A percentile compares a stretch with the other conserved stretches of the same genome.
Conservation (phyloP, 2,888 invertebrate genomes). For the Mythimna ferrago region DNA sequence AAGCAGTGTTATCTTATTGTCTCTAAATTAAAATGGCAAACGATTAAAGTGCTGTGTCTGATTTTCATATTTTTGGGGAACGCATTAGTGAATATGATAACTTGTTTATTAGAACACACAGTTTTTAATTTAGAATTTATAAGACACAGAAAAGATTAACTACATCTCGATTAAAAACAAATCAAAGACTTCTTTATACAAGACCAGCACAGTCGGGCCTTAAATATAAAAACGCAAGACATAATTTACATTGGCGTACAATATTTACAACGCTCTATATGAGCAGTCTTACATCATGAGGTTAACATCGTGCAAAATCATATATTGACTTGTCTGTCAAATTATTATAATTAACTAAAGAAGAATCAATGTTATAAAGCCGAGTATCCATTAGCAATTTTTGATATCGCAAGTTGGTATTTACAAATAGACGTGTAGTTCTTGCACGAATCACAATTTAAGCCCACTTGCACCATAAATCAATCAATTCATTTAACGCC, state of each 20-base stretch:
- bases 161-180: too few species aligned
- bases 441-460: not conserved
- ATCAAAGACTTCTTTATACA: too few species aligned
- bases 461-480: not conserved
- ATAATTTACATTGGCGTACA: conserved; percentile 55
- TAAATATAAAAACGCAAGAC: conserved; percentile 38
- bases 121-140: not conserved
- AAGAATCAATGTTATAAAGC: conserved; percentile 32
- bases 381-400: conserved; percentile 17
- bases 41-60: not conserved
- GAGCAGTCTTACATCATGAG: conserved; percentile 68
- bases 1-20: not conserved
- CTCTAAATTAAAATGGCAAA: conserved; percentile 9
- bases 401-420: not conserved
- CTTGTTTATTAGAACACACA: not conserved
- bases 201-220: conserved; percentile 25
- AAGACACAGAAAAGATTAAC: not conserved
- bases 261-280: conserved; percentile 75
- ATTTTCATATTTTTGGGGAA: not conserved
- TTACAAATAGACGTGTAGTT: not conserved
- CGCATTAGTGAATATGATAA: not conserved
- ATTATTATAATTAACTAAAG: conserved; percentile 30
- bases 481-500: too few species aligned
- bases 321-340: conserved; percentile 47
- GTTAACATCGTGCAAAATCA: conserved; percentile 53